Base-by-base conservation (phyloP, 53 echinoderm and acorn worm species). In the Temnopleurus reevesii region DNA sequence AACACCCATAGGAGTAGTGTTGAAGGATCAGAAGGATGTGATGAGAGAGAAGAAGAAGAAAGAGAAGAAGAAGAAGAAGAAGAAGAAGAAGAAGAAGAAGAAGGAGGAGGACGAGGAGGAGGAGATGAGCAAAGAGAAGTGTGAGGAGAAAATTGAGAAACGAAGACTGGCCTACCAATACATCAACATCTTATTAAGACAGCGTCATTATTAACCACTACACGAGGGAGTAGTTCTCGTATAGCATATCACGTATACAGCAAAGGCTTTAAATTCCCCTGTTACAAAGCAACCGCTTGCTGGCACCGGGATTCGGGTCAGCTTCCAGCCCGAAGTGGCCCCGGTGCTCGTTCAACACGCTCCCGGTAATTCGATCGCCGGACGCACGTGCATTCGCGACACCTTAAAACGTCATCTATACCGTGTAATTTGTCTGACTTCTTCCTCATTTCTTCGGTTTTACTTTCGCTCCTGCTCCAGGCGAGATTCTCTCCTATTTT, bases 381-480 rank as follows among this genome's bases (percentile, higher is more conserved):
- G 19, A 36, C 51, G 30, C 83, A 83, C 83, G 83, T 83, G 83
- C 83, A 36, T 27, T 35, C 9, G 33, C 18, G 83, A 83, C 55
- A 83, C 55, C 81, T 8, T 55, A 83, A 34, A 83, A 83, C 83
- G 54, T 83, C 83, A 83, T 56, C 55, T 55, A 83, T 83, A 55
- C 83, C 35, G 31, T 83, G 83, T 83, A 83, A 83, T 83, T 83
- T 83, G 83, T 53, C 55, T 33, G 54, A 55, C 83, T 83, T 81
- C 55, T 55, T 19, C 55, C 83, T 55, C 55, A 83, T 36, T 56
- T 53, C 57, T 34, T 83, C 83, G n/a, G n/a, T n/a, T n/a, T n/a
- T n/a, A 23, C 57, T 83, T 55, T 83, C 57, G 30, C 83, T 36
- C 15, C 31, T 33, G 51, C 83, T 54, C 0, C 23, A 83, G 53